Evolutionary conservation across 2,113 vertebrate species (phyloP), one percentile per base, ranked within the genome.

Genomic region (Phoxinus phoxinus): DNA sequence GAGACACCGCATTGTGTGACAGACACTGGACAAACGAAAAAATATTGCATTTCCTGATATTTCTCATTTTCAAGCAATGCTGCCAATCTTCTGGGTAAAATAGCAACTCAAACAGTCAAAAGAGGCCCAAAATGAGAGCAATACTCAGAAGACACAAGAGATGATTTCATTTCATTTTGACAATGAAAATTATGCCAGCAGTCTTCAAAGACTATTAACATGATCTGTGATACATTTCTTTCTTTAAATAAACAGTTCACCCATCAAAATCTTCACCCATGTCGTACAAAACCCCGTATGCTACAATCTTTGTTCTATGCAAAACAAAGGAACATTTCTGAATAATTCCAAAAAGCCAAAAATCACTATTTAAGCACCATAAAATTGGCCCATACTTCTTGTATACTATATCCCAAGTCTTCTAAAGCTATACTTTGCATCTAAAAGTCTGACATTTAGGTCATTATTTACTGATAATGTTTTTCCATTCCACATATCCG

Each of bases 1-100:
- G 41, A 37, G 56, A 67, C 67, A 73, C 21, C 5, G 32, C 65
- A 48, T 65, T 84, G 71, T 27, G 30, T 74, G 61, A 67, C 27
- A 37, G 84, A 81, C 72, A 72, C 30, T 44, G 41, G 72, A 67
- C 37, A 69, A 44, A 44, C 32, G n/a, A 67, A 83, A 74, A 86
- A 58, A 81, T 69, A 82, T 48, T 81, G 37, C 59, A 48, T 82
- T 67, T 82, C 44, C 80, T 35, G 32, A 83, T 73, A 58, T 83
- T 83, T 76, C 48, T 53, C 27, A 8, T 48, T 81, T 67, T 67
- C 41, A 67, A 32, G 61, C 23, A 81, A 30, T 27, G 25, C 74
- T 76, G 74, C 27, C 46, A 53, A 76, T 76, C 27, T 51, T 23
- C 11, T 13, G 41, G 25, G 9, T 67, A 32, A 67, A 51, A 67